Base-by-base conservation (phyloP, 1,140 invertebrate species). In the Drosophila busckii region DNA sequence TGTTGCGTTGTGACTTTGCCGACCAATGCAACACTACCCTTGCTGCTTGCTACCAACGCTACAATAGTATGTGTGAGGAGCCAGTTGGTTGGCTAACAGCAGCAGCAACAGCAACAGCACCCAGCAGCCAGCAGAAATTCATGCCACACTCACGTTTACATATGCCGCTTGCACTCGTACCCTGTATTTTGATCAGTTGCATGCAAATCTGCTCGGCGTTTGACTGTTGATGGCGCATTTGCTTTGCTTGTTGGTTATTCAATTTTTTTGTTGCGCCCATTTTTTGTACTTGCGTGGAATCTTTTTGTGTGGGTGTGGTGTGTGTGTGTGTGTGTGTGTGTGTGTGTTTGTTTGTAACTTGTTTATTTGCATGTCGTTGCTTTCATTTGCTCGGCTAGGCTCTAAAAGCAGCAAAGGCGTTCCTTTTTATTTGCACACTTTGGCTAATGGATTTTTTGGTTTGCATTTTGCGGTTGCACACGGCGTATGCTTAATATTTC, bases 401-500 rank as follows among this genome's bases (percentile, higher is more conserved):
- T 38, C 32, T 61, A 76, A 60, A 55, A 55, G 61, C 68, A 44
- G 31, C 23, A 25, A 34, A 25, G 31, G 32, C 32, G 45, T 28
- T n/a, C 23, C 32, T 23, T 59, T 71, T 73, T 78, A 73, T 78
- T 80, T 80, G 59, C 75, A 80, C 75, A 80, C 68, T 78, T 73
- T 73, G 42, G 68, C 68, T 78, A 78, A 78, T 78, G 73, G 73
- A 78, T 73, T 78, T 80, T 52, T 70, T 64, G 52, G 52, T 59
- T 50, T 63, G 58, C 58, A 52, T 34, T 55, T 35, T 71, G 71
- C 59, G 68, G 75, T 53, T 82, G 75, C 68, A 82, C 49, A 75
- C 59, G 75, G 73, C 75, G 75, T 82, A 66, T 80, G 64, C 75
- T 80, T 82, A 69, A 80, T 82, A 80, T 80, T 80, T 80, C 25